Percentiles rank a stretch among this genome's conserved stretches.
Evolutionary conservation across 1,140 invertebrate genomes (phyloP).

Genomic region (Musca vetustissima): DNA sequence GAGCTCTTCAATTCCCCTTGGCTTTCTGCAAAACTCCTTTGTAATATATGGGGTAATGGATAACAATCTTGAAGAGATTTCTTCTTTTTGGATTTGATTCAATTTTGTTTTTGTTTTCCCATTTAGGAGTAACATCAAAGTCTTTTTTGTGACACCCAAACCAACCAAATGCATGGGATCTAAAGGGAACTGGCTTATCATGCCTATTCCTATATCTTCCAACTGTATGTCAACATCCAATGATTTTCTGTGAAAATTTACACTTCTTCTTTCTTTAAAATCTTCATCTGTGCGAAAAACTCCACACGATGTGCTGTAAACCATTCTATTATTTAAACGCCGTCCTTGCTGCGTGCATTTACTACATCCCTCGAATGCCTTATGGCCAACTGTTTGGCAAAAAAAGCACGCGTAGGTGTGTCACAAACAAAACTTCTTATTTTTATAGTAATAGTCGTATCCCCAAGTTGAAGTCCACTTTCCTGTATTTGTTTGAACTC

Average conservation of each 20-base stretch:
- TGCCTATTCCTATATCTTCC: no score
- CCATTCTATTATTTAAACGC: neutral
- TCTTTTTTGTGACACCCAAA: neutral
- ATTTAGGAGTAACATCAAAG: neutral
- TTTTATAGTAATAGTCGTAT: neutral
- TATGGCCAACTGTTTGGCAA: neutral
- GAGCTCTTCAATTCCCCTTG: neutral
- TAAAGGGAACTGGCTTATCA: no score
- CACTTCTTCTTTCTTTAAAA: constrained; percentile 11
- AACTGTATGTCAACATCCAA: neutral
- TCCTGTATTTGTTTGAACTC: neutral
- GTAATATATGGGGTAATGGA: neutral
- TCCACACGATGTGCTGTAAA: neutral
- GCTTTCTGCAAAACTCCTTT: neutral
- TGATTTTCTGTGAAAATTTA: neutral
- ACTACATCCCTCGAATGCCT: no score
- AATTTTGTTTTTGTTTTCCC: neutral
- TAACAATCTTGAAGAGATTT: neutral
- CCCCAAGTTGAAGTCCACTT: neutral
- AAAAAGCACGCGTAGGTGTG: constrained; percentile 19
- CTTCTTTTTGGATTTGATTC: neutral
- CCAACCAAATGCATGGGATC: constrained; percentile 34
- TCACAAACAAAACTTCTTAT: no score
- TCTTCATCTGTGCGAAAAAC: no score
- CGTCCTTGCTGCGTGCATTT: constrained; percentile 10